Conservation (phyloP, 2,888 invertebrate species). For the Lampropteryx suffumata region DNA sequence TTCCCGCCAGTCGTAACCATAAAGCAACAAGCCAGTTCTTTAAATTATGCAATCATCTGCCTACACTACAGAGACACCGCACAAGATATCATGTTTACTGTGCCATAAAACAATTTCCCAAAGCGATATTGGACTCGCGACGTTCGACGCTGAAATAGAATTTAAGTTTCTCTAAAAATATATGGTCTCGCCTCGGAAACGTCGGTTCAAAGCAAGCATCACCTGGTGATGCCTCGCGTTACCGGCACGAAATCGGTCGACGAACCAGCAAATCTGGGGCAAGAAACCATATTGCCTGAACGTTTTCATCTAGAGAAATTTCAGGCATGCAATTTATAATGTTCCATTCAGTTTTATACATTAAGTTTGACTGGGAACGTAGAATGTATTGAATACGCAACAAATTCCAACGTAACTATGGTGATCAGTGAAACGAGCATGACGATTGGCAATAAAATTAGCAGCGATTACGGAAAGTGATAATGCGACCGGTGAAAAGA, state of each 20-base stretch:
- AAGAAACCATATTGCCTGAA: conserved; percentile 63
- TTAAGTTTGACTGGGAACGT: conserved; percentile 16
- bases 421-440: conserved; percentile 48
- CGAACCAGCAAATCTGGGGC: conserved; percentile 76
- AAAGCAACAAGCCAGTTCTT: background rate
- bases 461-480: conserved; percentile 50
- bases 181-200: conserved; percentile 57
- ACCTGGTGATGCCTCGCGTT: conserved; percentile 50
- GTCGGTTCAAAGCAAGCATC: conserved; percentile 61
- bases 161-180: conserved; percentile 65
- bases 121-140: conserved; percentile 44
- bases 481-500: conserved; percentile 40
- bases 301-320: conserved; percentile 52
- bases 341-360: conserved; percentile 24
- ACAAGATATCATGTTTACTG: conserved; percentile 41
- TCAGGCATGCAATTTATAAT: conserved; percentile 34
- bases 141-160: conserved; percentile 53
- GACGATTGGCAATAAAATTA: conserved; percentile 49
- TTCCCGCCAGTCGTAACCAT: background rate
- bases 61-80: conserved; percentile 23
- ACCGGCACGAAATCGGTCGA: conserved; percentile 70
- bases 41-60: background rate
- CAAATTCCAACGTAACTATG: conserved; percentile 41
- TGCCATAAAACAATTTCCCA: conserved; percentile 50
- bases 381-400: conserved; percentile 21